Percentiles rank a stretch among this genome's conserved stretches.
phyloP scores from a whole-genome alignment of 2,113 vertebrate genomes.

The Panthera uncia region DNA sequence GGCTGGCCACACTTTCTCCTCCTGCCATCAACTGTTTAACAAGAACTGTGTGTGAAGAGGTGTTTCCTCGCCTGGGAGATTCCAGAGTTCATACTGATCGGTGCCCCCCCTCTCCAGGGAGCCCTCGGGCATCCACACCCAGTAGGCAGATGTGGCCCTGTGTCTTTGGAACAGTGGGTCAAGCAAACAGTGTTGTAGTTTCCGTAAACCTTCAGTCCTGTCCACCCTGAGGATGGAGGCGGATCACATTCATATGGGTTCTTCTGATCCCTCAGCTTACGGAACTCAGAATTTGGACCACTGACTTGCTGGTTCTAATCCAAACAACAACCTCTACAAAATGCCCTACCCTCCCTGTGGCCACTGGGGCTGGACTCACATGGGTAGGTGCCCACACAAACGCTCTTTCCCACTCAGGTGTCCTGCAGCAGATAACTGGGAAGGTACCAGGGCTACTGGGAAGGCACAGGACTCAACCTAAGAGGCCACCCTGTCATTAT shows the following conservation, averaged over 20 bases:
- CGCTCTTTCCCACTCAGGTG: not conserved
- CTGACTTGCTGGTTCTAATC: not conserved
- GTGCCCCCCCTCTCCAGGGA: not conserved
- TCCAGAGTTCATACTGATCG: not conserved
- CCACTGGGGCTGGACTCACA: not conserved
- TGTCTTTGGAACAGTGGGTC: not conserved
- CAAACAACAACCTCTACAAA: not conserved
- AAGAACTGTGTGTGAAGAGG: not conserved
- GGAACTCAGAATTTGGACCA: not conserved
- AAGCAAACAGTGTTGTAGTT: not conserved
- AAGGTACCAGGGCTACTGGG: not conserved
- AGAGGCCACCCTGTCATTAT: not conserved
- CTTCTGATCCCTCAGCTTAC: not conserved
- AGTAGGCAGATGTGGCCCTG: not conserved
- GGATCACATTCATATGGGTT: not conserved
- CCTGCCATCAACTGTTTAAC: not conserved
- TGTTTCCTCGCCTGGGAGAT: not conserved
- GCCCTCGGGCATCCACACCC: not conserved
- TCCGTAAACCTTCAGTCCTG: not conserved
- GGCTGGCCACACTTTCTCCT: constrained; percentile 3
- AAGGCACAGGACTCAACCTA: not conserved
- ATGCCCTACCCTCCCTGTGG: not conserved
- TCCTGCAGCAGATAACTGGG: not conserved
- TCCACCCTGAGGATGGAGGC: not conserved
- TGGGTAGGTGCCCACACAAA: not conserved